Conservation (phyloP, 2,113 vertebrate genomes). For the Osmerus mordax region DNA sequence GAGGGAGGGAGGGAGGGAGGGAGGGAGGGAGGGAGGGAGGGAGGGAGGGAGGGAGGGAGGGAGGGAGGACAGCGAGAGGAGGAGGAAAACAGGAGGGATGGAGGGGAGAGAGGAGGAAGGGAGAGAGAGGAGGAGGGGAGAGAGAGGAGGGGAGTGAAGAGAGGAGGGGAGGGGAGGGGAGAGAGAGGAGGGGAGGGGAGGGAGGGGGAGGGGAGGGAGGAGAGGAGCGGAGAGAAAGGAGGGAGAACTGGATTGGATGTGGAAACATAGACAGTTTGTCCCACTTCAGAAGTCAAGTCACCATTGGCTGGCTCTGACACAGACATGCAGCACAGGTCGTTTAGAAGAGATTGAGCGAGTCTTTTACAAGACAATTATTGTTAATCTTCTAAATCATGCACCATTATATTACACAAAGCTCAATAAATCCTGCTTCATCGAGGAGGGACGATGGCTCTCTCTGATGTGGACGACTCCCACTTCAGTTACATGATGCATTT, state of each 20-base stretch:
- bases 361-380: constrained; percentile 42
- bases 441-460: constrained; percentile 22
- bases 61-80: constrained; percentile 12
- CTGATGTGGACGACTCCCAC: constrained; percentile 19
- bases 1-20: constrained; percentile 8
- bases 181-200: neutral
- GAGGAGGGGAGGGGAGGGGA: constrained; percentile 41
- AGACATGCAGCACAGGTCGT: constrained; percentile 5
- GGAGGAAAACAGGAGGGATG: neutral
- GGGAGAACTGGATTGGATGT: constrained; percentile 33
- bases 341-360: constrained; percentile 37
- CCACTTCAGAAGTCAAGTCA: constrained; percentile 53
- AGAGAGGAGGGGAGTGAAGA: constrained; percentile 19
- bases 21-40: too few relatives aligned
- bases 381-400: constrained; percentile 44
- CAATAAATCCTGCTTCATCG: constrained; percentile 27
- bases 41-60: too few relatives aligned
- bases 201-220: constrained; percentile 27
- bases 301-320: constrained; percentile 31
- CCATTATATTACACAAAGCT: constrained; percentile 45
- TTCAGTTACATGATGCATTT: constrained; percentile 6
- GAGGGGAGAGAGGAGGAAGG: too few relatives aligned
- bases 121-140: too few relatives aligned
- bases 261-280: constrained; percentile 54
- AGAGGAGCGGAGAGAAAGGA: constrained; percentile 40